These are phyloP conservation scores for Pollenia amentaria DNA, from an alignment of 2,888 invertebrate genomes.

Conservation along the genomic window DNA sequence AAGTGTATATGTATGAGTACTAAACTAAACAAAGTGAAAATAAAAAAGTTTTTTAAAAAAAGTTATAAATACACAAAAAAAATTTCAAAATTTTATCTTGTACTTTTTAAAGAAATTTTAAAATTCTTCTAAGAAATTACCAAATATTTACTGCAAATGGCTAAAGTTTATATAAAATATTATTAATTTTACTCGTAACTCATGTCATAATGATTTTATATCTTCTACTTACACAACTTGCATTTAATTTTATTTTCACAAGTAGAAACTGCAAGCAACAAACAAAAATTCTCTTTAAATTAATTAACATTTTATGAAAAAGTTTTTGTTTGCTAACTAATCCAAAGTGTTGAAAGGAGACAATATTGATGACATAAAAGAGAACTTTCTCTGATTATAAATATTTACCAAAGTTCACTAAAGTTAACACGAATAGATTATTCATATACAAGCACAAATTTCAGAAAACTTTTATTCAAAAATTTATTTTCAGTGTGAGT, in stretches of 20 bases:
- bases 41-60: not conserved
- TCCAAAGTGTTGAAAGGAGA: not conserved
- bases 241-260: not conserved
- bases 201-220: too few relatives aligned
- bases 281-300: not conserved
- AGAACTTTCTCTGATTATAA: not conserved
- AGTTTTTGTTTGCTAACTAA: constrained; percentile 1
- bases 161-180: too few relatives aligned
- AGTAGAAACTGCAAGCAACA: not conserved
- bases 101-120: not conserved
- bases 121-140: too few relatives aligned
- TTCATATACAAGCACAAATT: not conserved
- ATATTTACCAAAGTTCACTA: constrained; percentile 26
- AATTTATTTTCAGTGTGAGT: not conserved
- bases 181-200: too few relatives aligned
- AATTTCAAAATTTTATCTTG: too few relatives aligned
- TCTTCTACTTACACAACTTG: not conserved
- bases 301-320: constrained; percentile 19
- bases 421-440: constrained; percentile 46
- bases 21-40: too few relatives aligned
- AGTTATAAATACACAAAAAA: not conserved
- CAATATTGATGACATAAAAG: not conserved
- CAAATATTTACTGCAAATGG: too few relatives aligned
- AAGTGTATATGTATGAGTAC: not conserved
- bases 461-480: not conserved